Conservation (phyloP, 2,888 invertebrate genomes). For the Dolichopus griseipennis region DNA sequence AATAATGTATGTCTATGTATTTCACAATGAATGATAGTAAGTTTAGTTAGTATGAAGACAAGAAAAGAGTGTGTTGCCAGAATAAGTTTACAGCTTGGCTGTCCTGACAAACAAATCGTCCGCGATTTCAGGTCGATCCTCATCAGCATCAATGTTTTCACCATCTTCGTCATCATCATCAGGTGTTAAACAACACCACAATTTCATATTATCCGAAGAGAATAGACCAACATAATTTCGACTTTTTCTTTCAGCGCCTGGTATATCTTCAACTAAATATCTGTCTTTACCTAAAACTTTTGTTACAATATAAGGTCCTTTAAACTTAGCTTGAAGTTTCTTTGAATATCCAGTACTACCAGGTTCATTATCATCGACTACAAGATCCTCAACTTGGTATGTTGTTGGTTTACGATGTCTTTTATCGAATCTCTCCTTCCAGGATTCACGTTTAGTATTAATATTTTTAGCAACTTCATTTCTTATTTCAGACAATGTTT, state of each 20-base stretch:
- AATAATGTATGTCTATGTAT: too few species aligned
- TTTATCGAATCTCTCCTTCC: neutral
- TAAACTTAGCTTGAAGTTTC: constrained; percentile 20
- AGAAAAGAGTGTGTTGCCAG: too few species aligned
- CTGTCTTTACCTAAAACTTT: constrained; percentile 20
- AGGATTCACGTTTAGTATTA: neutral
- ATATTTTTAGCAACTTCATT: neutral
- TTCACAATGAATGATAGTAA: too few species aligned
- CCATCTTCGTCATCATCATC: constrained; percentile 9
- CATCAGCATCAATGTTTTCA: neutral
- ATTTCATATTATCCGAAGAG: constrained; percentile 18
- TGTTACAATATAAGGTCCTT: constrained; percentile 20
- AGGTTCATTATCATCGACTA: neutral
- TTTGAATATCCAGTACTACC: constrained; percentile 11
- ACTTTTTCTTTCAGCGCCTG: constrained; percentile 17
- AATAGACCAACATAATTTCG: constrained; percentile 17
- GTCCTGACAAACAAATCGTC: constrained; percentile 14
- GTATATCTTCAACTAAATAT: constrained; percentile 20
- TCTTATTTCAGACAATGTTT: neutral
- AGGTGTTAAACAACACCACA: constrained; percentile 14
- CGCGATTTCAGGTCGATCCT: neutral
- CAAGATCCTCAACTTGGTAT: neutral
- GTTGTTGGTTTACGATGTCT: neutral
- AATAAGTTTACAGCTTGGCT: constrained; percentile 9
- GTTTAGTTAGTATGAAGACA: too few species aligned